These are phyloP conservation scores for Ephydatia muelleri DNA, from an alignment of 37 sponge, comb jelly and placozoan species.

Conservation along the genomic window DNA sequence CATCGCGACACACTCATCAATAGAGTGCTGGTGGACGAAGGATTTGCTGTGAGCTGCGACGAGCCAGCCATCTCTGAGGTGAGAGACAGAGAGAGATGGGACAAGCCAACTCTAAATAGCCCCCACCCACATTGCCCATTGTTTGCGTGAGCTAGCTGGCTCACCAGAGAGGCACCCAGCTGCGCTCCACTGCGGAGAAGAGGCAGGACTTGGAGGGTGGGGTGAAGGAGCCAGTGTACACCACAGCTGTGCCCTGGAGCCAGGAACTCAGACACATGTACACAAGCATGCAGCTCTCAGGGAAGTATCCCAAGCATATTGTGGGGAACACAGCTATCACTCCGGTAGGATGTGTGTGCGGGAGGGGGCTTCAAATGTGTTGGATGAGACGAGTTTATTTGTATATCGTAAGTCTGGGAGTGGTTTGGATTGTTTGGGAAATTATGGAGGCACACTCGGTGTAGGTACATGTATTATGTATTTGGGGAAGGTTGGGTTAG, in stretches of 20 bases:
- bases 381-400: too few relatives aligned
- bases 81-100: neutral
- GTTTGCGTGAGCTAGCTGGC: neutral
- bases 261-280: neutral
- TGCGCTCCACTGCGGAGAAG: neutral
- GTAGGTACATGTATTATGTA: too few relatives aligned
- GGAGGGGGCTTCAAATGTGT: too few relatives aligned
- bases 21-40: constrained; percentile 52
- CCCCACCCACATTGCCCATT: neutral
- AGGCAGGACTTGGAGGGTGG: neutral
- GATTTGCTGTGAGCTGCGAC: constrained; percentile 55
- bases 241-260: neutral
- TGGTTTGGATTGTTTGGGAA: too few relatives aligned
- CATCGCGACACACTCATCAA: constrained; percentile 60
- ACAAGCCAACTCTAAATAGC: neutral
- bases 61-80: constrained; percentile 78
- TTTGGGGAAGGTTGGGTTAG: too few relatives aligned
- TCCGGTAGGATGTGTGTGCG: neutral
- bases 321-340: neutral
- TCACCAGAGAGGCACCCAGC: neutral
- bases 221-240: neutral
- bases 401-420: too few relatives aligned
- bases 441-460: too few relatives aligned
- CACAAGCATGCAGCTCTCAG: neutral
- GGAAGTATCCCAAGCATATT: neutral